Base-by-base conservation (phyloP, 1,140 invertebrate species). In the Leptinotarsa lineolata region DNA sequence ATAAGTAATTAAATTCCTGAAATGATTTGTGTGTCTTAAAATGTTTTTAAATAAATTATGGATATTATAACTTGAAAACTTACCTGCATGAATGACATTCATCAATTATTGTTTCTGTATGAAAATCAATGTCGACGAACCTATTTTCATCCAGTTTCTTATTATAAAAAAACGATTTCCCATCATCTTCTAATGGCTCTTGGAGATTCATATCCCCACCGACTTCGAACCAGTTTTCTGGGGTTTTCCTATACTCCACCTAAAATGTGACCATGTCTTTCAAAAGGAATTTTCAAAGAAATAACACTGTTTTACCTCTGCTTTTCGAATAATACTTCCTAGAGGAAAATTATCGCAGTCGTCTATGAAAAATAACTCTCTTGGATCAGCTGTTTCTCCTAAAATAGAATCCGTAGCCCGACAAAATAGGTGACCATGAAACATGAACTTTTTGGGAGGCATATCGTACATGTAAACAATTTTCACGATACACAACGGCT, bases 331-430 rank as follows among this genome's bases (percentile, higher is more conserved):
- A 54, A 84, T 80, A 72, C 77, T 78, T 44, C 81, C 83, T 30
- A 83, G 68, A 30, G 80, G 81, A 48, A 78, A 78, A 74, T 81
- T 79, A 21, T 82, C 84, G 87, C 94, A 96, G 69, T 91, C 88
- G 80, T 95, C 90, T 2, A 89, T 87, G 24, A 91, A 80, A 85
- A 94, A 95, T 39, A 96, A 82, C 86, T 96, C 94, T 71, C 89
- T 84, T 1, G 91, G 89, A 85, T 95, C 91, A n/a, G 91, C 88
- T 1, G 92, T 92, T 85, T 95, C 93, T 3, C 93, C 93, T 20
- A 96, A 85, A 73, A 95, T 88, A 0, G 94, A 95, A 75, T 95
- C 92, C 67, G 85, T 88, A 2, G 92, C 91, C 78, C 92, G 88
- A 66, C 90, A 89, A 80, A 91, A 93, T 81, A 91, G 90, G 78